Percentiles rank a stretch among this genome's conserved stretches.
These are phyloP conservation scores for Aphelenchoides avenae DNA, from an alignment of 1,140 invertebrate genomes.

Conservation along the genomic window DNA sequence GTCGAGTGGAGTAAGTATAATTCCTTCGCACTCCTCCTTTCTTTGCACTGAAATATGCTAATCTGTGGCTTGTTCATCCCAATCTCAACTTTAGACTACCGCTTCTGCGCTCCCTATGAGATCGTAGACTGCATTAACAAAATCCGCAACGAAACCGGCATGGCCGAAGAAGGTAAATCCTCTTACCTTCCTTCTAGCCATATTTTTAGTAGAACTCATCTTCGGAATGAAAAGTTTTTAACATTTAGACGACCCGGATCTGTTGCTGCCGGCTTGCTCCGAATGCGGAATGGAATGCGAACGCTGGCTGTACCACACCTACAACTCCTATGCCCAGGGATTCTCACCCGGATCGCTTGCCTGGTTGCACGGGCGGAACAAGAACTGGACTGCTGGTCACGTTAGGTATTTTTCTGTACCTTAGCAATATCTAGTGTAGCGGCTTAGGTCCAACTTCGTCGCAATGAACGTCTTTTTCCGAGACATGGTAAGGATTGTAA, in stretches of 20 bases:
- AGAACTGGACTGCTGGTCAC: slow-evolving; percentile 31
- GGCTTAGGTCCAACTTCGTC: slow-evolving; percentile 45
- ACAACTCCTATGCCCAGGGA: slow-evolving; percentile 50
- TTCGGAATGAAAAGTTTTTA: background rate
- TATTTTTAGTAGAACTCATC: background rate
- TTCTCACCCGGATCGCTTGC: slow-evolving; percentile 36
- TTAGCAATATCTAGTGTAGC: background rate
- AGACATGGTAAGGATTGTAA: no score
- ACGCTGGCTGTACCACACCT: slow-evolving; percentile 51
- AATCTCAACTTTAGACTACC: slow-evolving; percentile 27
- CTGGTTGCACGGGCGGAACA: slow-evolving; percentile 18
- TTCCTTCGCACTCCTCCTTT: no score
- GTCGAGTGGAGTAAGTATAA: slow-evolving; percentile 43
- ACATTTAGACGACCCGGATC: slow-evolving; percentile 10
- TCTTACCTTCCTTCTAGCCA: slow-evolving; percentile 2
- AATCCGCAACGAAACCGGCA: slow-evolving; percentile 13
- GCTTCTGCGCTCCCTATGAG: slow-evolving; percentile 40
- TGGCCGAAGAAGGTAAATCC: slow-evolving; percentile 1
- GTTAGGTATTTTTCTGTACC: background rate
- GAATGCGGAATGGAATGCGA: slow-evolving; percentile 54
- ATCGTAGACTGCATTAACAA: slow-evolving; percentile 32
- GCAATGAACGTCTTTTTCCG: slow-evolving; percentile 57
- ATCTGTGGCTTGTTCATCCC: background rate
- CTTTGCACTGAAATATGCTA: no score
- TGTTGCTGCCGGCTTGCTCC: slow-evolving; percentile 15